Evolutionary conservation across 2,113 vertebrate species (phyloP), one percentile per base, ranked within the genome.

Genomic region (Archocentrus centrarchus): DNA sequence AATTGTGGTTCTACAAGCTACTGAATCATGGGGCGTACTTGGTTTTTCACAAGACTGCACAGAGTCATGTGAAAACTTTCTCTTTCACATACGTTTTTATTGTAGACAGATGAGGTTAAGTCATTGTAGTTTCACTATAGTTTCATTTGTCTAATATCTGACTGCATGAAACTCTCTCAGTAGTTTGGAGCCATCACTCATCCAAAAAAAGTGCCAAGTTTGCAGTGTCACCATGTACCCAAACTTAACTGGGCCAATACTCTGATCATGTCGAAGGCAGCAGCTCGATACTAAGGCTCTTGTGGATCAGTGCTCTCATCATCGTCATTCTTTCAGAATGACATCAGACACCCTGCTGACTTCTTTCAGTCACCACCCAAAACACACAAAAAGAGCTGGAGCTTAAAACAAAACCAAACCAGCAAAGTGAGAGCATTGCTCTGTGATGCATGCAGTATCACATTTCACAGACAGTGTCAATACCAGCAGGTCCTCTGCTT

Each of bases 321-420:
- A 66, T 81, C 32, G 11, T 88, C 80, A 61, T 20, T 75, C 73
- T 82, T 75, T 60, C 41, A 62, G 20, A 70, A 37, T 64, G 82
- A 82, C n/a, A 32, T 75, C 76, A 81, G 70, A 57, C 77, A 77
- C 68, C 61, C 58, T 80, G 66, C 24, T 76, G 59, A 37, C 70
- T 79, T 80, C 35, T 70, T 82, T 88, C 17, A 37, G 84, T 87
- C 81, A 85, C 59, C 77, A 77, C 53, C 77, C 77, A 73, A 83
- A 89, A 80, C 77, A 77, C 73, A 79, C 62, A 50, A 30, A 39
- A 80, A 2, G 82, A 86, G 84, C 83, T 88, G 83, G 73, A 59
- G 50, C 77, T 66, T 39, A 57, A 81, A 81, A 81, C 32, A 68
- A 82, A 79, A 53, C 32, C 4, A 0, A 24, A 86, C 60, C 13